Percentiles rank a stretch among this genome's conserved stretches.
Evolutionary conservation across 2,797 vertebrate species (phyloP).

Genomic region (Menidia menidia): DNA sequence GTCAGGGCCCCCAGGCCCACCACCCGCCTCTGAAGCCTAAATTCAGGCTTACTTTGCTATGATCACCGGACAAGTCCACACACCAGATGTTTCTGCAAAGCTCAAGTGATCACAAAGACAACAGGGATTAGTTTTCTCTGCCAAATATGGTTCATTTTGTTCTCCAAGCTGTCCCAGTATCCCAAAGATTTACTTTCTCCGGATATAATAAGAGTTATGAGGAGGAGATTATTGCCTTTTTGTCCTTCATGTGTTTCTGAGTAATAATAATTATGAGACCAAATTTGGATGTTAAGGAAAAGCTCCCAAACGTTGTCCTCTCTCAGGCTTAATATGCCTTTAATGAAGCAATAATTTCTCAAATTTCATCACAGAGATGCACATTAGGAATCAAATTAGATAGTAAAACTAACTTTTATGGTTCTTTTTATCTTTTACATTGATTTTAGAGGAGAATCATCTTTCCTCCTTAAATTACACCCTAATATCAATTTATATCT

Average conservation of each 20-base stretch:
- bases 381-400: constrained; percentile 25
- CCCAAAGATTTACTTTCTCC: constrained; percentile 20
- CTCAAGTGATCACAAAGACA: constrained; percentile 9
- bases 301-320: too few relatives aligned
- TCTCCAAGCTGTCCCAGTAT: too few relatives aligned
- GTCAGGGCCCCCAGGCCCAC: constrained; percentile 33
- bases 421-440: not conserved
- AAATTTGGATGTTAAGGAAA: too few relatives aligned
- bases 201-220: constrained; percentile 7
- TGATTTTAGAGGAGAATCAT: not conserved
- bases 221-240: constrained; percentile 33
- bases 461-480: not conserved
- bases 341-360: constrained; percentile 1
- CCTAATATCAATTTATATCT: too few relatives aligned
- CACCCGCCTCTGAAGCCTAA: not conserved
- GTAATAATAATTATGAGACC: constrained; percentile 48
- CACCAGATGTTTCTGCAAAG: constrained; percentile 39
- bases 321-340: too few relatives aligned
- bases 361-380: constrained; percentile 22
- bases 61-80: constrained; percentile 47
- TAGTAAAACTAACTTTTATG: constrained; percentile 15
- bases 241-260: constrained; percentile 34
- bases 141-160: constrained; percentile 1
- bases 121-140: not conserved
- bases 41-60: constrained; percentile 27